Conservation (phyloP, 2,888 invertebrate genomes). For the Parnassius mnemosyne region DNA sequence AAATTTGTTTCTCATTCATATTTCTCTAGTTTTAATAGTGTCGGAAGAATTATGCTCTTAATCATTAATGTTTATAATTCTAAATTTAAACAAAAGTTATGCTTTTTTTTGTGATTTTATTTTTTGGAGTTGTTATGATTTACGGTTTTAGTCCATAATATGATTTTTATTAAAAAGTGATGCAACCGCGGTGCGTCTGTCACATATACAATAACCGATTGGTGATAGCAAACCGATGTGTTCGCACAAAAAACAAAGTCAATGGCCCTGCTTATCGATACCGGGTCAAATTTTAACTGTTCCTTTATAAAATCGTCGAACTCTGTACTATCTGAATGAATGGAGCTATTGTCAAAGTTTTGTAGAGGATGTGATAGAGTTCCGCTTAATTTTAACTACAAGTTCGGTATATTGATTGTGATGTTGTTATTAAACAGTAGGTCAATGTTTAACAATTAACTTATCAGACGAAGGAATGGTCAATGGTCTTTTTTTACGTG, state of each 20-base stretch:
- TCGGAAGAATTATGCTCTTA: too few relatives aligned
- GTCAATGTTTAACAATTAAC: too few relatives aligned
- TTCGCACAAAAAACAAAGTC: constrained; percentile 47
- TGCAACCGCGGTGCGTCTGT: constrained; percentile 41
- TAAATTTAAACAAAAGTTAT: too few relatives aligned
- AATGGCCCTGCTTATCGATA: constrained; percentile 57
- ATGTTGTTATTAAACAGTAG: too few relatives aligned
- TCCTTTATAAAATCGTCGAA: constrained; percentile 42
- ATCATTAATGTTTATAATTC: too few relatives aligned
- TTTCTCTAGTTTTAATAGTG: too few relatives aligned
- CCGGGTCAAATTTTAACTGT: constrained; percentile 53
- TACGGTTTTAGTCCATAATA: too few relatives aligned
- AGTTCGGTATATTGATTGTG: background rate
- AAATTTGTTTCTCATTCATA: too few relatives aligned
- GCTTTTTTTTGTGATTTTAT: too few relatives aligned
- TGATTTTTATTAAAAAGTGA: constrained; percentile 26
- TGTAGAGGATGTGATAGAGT: background rate
- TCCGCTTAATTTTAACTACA: background rate
- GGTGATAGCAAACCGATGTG: constrained; percentile 44
- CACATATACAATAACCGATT: constrained; percentile 36
- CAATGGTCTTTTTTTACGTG: too few relatives aligned
- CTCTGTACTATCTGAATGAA: constrained; percentile 44
- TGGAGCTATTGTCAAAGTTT: constrained; percentile 44
- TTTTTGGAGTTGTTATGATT: too few relatives aligned
- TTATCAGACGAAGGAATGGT: too few relatives aligned